phyloP scores from a whole-genome alignment of 2,888 invertebrate genomes.

The Pyrrhosoma nymphula region DNA sequence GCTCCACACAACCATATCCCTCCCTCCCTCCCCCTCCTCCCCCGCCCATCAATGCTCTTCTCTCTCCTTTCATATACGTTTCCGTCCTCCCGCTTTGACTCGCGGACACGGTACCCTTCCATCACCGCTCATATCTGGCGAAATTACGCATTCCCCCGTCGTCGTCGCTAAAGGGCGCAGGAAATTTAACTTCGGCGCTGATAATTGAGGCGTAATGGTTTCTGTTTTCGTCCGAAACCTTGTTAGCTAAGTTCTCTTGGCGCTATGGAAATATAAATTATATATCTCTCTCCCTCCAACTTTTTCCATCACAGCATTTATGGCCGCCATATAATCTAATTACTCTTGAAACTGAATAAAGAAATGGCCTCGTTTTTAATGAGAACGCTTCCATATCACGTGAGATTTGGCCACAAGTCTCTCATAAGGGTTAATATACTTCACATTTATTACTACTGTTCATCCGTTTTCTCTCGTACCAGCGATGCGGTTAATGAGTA shows the following conservation, averaged over 20 bases:
- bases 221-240: constrained; percentile 36
- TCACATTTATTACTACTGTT: neutral
- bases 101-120: neutral
- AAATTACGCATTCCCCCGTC: constrained; percentile 31
- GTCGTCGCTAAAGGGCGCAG: constrained; percentile 13
- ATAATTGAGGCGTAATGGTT: constrained; percentile 40
- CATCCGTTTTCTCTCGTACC: neutral
- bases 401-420: neutral
- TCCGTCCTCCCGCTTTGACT: no score
- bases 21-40: neutral
- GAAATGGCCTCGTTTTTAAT: neutral
- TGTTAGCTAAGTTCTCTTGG: neutral
- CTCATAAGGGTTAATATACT: neutral
- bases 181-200: constrained; percentile 12
- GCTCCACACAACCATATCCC: neutral
- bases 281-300: neutral
- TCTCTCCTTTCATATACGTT: neutral
- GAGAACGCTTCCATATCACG: neutral
- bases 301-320: constrained; percentile 29
- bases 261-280: neutral
- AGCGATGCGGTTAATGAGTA: neutral
- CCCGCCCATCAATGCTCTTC: neutral
- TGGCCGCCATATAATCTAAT: neutral
- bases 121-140: constrained; percentile 27
- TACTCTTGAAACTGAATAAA: constrained; percentile 2